Evolutionary conservation across 1,140 invertebrate genomes (phyloP), one percentile per base, ranked within the genome.

Genomic region (Thereuonema tuberculata): DNA sequence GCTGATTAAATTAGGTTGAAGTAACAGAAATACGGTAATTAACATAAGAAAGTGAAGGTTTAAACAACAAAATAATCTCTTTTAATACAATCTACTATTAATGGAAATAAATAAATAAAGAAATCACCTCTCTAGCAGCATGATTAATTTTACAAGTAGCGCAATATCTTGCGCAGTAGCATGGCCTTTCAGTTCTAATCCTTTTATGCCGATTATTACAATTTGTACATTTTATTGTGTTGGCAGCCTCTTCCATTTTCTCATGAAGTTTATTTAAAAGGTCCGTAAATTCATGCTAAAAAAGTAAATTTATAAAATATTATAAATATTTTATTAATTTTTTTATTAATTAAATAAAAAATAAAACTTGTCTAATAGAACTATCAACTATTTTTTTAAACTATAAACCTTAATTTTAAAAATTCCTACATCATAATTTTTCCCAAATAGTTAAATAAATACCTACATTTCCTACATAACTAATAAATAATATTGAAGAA

Each of bases 191-290:
- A 23, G 88, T 85, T 68, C 84, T 81, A 65, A 87, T 81, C 56
- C 92, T 81, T 69, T 86, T 86, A 74, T 96, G 93, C 60, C 90
- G 82, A 27, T 85, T 81, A 26, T 87, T 86, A 77, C 92, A 96
- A 73, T 91, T 89, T 73, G 87, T 92, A 76, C 88, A 92, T 68
- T 82, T 81, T 69, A 92, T 91, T 31, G 88, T 91, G 72, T 89
- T 89, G 55, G 86, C 87, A 49, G 89, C 89, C 73, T 91, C 87
- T 70, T 93, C 88, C 80, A 96, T 89, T 77, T 94, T 94, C 71
- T 89, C 83, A 70, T 93, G 87, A 62, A 94, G 75, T 71, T 92
- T 87, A 47, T 85, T 84, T 57, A 93, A 58, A 58, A 74, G 62
- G 57, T 75, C 72, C 17, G 24, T 9, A 29, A 55, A 55, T 9